Base-by-base conservation (phyloP, 2,797 vertebrate species). In the Syngnathus rostellatus region DNA sequence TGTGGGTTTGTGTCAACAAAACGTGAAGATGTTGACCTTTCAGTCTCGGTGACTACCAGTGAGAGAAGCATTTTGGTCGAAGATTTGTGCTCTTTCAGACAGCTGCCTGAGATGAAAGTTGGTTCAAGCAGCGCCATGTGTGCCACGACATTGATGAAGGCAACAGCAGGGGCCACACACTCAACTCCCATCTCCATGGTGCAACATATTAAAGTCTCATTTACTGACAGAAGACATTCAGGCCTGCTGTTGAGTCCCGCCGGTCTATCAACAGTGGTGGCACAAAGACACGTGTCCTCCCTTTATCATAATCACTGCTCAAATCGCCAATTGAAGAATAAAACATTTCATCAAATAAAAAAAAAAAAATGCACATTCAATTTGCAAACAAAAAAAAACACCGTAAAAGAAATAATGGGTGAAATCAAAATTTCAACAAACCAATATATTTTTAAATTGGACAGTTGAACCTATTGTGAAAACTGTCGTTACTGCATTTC, bases 121-220 rank as follows among this genome's bases (percentile, higher is more conserved):
- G 79, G 68, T 76, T 81, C 87, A 81, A 72, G 83, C 50, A 50
- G 83, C 12, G 84, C 70, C 61, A 77, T 65, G 79, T 81, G 72
- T 84, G 85, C 86, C 84, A 78, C 72, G 77, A 66, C 84, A 73
- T 39, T 85, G 87, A 90, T 88, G 81, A 83, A 82, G 77, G 81
- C 77, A 86, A 69, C 85, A 86, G 85, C 82, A 51, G 81, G 84
- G 76, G 77, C 80, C 77, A 70, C 79, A 83, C 80, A 86, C 85
- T 81, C 82, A 85, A 67, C 74, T 83, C 80, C 82, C 81, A 85
- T 91, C 87, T 85, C 89, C 85, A 81, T 88, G 84, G 87, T 86
- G 82, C 76, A 77, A 85, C 82, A 77, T 87, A 91, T 91, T 91
- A 91, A 90, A 90, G 85, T 90, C 88, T 86, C 84, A 88, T 91